phyloP scores from a whole-genome alignment of 2,888 invertebrate genomes.

The Globia sparganii region DNA sequence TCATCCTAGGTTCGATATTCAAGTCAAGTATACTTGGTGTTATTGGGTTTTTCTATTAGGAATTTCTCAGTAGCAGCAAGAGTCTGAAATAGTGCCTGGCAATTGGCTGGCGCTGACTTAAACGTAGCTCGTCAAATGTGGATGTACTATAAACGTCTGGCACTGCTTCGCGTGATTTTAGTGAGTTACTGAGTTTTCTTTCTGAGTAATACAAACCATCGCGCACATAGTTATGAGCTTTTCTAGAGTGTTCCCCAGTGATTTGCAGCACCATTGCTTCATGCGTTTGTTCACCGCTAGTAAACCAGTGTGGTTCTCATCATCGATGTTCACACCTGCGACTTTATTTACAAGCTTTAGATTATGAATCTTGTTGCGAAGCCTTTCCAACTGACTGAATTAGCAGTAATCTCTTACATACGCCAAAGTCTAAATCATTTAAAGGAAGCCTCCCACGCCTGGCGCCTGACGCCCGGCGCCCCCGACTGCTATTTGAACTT shows the following conservation, averaged over 20 bases:
- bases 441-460: conserved; percentile 23
- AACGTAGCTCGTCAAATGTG: background rate
- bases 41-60: too few relatives aligned
- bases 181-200: background rate
- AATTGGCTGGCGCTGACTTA: background rate
- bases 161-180: background rate
- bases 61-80: background rate
- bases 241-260: too few relatives aligned
- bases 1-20: background rate
- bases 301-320: background rate
- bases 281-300: background rate
- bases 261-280: background rate
- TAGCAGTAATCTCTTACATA: conserved; percentile 63
- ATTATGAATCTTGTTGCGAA: conserved; percentile 63
- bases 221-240: background rate
- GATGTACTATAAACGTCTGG: background rate
- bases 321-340: background rate
- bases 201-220: background rate
- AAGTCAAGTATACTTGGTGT: background rate
- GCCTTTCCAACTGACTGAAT: conserved; percentile 62
- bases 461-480: background rate
- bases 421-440: conserved; percentile 65
- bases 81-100: background rate
- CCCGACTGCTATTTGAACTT: conserved; percentile 49
- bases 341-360: conserved; percentile 64